Evolutionary conservation across 2,113 vertebrate species (phyloP), one percentile per base, ranked within the genome.

Genomic region (Tachysurus vachellii): DNA sequence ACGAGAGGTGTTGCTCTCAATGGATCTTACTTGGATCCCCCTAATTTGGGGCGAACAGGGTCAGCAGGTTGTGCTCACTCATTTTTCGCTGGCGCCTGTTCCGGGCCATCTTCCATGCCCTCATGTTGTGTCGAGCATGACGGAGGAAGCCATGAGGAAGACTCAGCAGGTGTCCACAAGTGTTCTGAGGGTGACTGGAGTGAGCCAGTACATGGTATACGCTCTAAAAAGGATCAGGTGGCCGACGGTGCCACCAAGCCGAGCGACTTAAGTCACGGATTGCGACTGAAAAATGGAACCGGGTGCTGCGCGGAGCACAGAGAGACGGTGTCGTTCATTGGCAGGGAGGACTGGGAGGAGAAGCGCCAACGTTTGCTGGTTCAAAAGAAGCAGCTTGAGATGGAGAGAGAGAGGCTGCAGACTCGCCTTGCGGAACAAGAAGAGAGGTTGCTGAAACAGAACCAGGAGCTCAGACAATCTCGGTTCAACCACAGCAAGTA

Each of bases 351-450:
- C 64, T 97, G 96, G 80, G 96, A 97, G 91, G 96, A 96, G 87
- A 96, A 95, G 92, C 95, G 94, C 70, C 95, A 97, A 83, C 94
- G 95, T 79, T 94, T 99, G 75, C 91, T 98, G 89, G 92, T 97
- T 91, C 98, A 99, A 93, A 99, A 98, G 93, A 94, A 97, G 93
- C 97, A 98, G 91, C 93, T 99, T 90, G 97, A 99, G 94, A 91
- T 94, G 88, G 97, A 99, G 93, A 96, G 97, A 89, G 97, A 99
- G 57, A 94, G 89, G 86, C 96, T 99, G 79, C 97, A 98, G 85
- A 82, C 71, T 47, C 85, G 97, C 70, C 91, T 99, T 83, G 94
- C 95, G 57, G 95, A 97, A 85, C 97, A 99, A 91, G 97, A 99
- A 88, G 95, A 96, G 85, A 95, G 95, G 85, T 91, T 99, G 31